Evolutionary conservation across 2,797 vertebrate species (phyloP).

Genomic region (Ficedula albicollis): DNA sequence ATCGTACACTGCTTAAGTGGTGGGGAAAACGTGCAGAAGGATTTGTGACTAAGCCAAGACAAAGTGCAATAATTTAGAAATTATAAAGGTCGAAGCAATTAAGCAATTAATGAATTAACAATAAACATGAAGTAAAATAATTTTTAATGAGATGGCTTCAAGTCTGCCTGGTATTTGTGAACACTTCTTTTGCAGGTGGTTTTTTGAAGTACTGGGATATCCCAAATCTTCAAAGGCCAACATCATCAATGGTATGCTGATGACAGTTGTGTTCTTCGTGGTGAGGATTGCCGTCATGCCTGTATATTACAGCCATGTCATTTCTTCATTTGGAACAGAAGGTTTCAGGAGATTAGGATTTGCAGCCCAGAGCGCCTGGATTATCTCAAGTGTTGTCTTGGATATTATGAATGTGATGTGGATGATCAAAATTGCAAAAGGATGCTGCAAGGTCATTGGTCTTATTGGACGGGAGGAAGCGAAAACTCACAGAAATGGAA

Average conservation of each 20-base stretch:
- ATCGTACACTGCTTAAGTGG: neutral
- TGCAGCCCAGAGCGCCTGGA: constrained; percentile 88
- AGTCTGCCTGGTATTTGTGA: constrained; percentile 17
- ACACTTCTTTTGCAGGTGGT: constrained; percentile 88
- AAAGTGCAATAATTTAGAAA: neutral
- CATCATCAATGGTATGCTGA: constrained; percentile 92
- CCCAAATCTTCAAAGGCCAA: constrained; percentile 90
- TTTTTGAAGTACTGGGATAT: constrained; percentile 95
- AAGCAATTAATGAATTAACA: neutral
- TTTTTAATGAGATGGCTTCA: neutral
- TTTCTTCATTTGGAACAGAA: constrained; percentile 88
- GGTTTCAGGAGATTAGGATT: constrained; percentile 86
- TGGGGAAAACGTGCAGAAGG: neutral
- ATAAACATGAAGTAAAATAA: neutral
- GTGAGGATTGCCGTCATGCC: constrained; percentile 93
- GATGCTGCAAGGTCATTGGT: constrained; percentile 90
- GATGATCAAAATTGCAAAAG: constrained; percentile 96
- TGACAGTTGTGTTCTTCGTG: constrained; percentile 92
- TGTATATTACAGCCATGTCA: constrained; percentile 86
- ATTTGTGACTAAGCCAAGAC: neutral
- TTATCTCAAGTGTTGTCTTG: constrained; percentile 87
- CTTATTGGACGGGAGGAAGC: constrained; percentile 79
- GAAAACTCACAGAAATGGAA: constrained; percentile 86
- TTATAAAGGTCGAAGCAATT: neutral
- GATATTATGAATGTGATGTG: constrained; percentile 98